Conservation (phyloP, 1,140 invertebrate species). For the Listronotus bonariensis region DNA sequence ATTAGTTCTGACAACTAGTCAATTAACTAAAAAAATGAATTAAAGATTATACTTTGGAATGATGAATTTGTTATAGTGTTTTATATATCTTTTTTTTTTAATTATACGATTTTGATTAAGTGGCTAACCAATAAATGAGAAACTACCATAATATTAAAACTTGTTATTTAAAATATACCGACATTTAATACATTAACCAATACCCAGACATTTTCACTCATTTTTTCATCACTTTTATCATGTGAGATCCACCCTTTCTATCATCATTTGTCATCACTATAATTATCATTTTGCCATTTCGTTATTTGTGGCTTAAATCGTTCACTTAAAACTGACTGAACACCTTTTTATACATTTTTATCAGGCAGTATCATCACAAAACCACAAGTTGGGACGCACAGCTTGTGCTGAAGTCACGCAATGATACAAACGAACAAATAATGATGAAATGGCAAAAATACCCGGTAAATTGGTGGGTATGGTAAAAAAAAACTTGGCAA, state of each 20-base stretch:
- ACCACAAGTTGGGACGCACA: slow-evolving; percentile 2
- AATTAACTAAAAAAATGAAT: too few species aligned
- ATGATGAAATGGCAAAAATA: slow-evolving; percentile 2
- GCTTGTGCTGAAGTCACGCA: slow-evolving; percentile 16
- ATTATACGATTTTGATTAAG: too few species aligned
- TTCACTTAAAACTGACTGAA: slow-evolving; percentile 9
- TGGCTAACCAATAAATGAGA: too few species aligned
- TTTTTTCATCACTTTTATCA: slow-evolving; percentile 14
- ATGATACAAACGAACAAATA: slow-evolving; percentile 8
- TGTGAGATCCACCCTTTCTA: slow-evolving; percentile 7
- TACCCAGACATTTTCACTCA: neutral
- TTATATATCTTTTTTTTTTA: too few species aligned
- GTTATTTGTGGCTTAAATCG: slow-evolving; percentile 3
- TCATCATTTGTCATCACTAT: slow-evolving; percentile 13
- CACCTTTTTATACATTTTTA: slow-evolving; percentile 6
- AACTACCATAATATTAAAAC: too few species aligned
- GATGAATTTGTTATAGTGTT: too few species aligned
- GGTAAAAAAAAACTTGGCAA: neutral
- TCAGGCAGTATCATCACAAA: slow-evolving; percentile 6
- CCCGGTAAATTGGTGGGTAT: neutral
- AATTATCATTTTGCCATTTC: slow-evolving; percentile 18
- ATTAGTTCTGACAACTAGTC: too few species aligned
- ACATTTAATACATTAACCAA: neutral
- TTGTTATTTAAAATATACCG: too few species aligned
- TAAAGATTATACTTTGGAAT: too few species aligned